Conservation (phyloP, 2,113 vertebrate species). For the Irena cyanogastra region DNA sequence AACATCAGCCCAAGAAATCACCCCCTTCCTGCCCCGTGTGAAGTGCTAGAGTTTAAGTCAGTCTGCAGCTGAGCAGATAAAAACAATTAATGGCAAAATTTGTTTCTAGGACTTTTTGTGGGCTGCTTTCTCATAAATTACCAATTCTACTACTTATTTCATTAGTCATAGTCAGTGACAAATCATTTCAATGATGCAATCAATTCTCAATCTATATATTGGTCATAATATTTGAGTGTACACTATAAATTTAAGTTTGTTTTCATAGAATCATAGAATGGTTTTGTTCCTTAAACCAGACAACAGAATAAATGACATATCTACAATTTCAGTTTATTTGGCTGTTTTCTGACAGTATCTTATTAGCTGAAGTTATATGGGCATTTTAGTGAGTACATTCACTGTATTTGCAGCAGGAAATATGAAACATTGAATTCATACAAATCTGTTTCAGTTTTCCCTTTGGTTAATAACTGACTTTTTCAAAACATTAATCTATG, state of each 20-base stretch:
- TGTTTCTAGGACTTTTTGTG: background rate
- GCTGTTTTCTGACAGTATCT: background rate
- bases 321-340: background rate
- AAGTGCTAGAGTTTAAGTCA: background rate
- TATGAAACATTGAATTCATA: background rate
- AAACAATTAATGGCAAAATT: background rate
- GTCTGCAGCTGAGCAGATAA: background rate
- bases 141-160: background rate
- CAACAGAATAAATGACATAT: background rate
- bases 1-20: background rate
- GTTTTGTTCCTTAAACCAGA: background rate
- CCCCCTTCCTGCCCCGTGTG: accelerated
- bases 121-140: background rate
- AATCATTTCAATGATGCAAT: background rate
- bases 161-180: background rate
- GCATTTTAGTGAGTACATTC: background rate
- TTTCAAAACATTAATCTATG: background rate
- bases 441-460: background rate
- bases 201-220: background rate
- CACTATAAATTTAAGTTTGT: background rate
- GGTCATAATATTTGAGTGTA: background rate
- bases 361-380: background rate
- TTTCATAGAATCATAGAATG: background rate
- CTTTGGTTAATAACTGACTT: background rate
- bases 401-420: background rate